Percentiles rank a stretch among this genome's conserved stretches.
phyloP scores from a whole-genome alignment of 2,888 invertebrate genomes.

The Cordilura impudica region DNA sequence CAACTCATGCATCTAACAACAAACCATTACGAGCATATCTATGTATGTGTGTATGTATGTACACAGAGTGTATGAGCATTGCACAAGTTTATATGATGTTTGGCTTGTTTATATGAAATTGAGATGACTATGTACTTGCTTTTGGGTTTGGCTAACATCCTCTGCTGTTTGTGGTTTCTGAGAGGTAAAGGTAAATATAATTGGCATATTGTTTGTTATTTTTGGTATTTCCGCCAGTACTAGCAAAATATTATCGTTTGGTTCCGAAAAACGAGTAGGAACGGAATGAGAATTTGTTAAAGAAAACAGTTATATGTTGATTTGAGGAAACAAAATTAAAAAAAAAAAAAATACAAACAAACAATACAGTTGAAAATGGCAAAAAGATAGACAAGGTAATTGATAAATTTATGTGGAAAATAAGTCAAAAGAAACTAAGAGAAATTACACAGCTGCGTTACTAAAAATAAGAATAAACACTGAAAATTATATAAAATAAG shows the following conservation, averaged over 20 bases:
- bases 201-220: conserved; percentile 60
- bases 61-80: not conserved
- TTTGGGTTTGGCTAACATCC: conserved; percentile 27
- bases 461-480: too few relatives aligned
- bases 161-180: conserved; percentile 34
- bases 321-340: not conserved
- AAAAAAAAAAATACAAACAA: not conserved
- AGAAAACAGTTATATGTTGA: not conserved
- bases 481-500: too few relatives aligned
- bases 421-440: too few relatives aligned
- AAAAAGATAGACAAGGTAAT: not conserved
- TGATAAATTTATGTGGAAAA: not conserved
- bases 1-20: conserved; percentile 43
- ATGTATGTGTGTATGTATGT: too few relatives aligned
- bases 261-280: not conserved
- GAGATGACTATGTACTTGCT: conserved; percentile 26
- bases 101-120: conserved; percentile 15
- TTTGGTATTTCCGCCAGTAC: conserved; percentile 38
- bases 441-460: too few relatives aligned
- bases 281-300: not conserved
- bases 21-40: too few relatives aligned
- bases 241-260: conserved; percentile 45
- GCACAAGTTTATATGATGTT: not conserved
- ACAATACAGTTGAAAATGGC: too few relatives aligned
- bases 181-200: conserved; percentile 42